Evolutionary conservation across 2,888 invertebrate species (phyloP).

Genomic region (Boloria euphrosyne): DNA sequence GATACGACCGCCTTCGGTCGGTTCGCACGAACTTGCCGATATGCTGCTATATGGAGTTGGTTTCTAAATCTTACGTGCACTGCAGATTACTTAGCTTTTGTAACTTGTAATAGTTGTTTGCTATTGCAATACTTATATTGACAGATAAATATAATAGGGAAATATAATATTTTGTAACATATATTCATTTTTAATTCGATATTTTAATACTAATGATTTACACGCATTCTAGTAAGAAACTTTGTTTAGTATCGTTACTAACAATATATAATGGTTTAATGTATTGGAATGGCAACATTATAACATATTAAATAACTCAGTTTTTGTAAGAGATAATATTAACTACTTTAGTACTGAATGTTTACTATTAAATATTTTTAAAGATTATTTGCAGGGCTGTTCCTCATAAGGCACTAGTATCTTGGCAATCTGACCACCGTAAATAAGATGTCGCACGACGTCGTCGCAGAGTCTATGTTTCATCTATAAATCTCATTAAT

Average conservation of each 20-base stretch:
- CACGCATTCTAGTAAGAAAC: background rate
- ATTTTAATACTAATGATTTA: background rate
- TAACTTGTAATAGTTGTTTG: slow-evolving; percentile 33
- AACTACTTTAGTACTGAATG: too few relatives aligned
- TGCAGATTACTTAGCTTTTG: slow-evolving; percentile 52
- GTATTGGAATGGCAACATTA: too few relatives aligned
- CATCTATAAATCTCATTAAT: slow-evolving; percentile 79
- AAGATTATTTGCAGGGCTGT: slow-evolving; percentile 36
- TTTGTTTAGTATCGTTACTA: too few relatives aligned
- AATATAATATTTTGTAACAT: background rate
- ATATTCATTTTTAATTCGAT: background rate
- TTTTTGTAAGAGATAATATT: too few relatives aligned
- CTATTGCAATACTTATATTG: slow-evolving; percentile 23
- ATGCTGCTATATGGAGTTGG: slow-evolving; percentile 54
- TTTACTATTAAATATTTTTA: slow-evolving; percentile 5
- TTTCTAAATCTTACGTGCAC: slow-evolving; percentile 55
- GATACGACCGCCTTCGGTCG: slow-evolving; percentile 56
- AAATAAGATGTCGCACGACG: slow-evolving; percentile 72
- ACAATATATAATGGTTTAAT: too few relatives aligned
- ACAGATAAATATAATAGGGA: slow-evolving; percentile 22
- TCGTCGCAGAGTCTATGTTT: slow-evolving; percentile 68
- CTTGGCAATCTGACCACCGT: slow-evolving; percentile 66
- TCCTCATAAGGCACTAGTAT: slow-evolving; percentile 55
- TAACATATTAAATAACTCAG: too few relatives aligned
- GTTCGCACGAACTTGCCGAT: slow-evolving; percentile 69